Conservation (phyloP, 2,797 vertebrate genomes). For the Esox lucius region DNA sequence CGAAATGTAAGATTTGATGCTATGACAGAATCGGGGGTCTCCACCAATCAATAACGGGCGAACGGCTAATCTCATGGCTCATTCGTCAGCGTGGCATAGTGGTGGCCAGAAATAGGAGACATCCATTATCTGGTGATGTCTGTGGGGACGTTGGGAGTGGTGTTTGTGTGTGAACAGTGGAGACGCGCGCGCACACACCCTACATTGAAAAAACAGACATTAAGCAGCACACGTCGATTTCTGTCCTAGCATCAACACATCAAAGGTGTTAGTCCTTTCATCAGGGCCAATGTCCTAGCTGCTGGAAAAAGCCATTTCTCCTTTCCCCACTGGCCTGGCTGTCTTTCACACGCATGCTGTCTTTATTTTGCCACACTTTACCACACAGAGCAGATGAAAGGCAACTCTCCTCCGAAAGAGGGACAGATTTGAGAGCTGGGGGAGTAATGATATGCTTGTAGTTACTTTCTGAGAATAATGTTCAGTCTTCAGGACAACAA, state of each 20-base stretch:
- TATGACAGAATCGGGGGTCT: not conserved
- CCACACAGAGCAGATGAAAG: not conserved
- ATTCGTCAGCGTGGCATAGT: not conserved
- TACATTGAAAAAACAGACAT: conserved; percentile 16
- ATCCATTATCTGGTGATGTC: not conserved
- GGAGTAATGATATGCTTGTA: not conserved
- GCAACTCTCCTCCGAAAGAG: not conserved
- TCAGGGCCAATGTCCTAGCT: not conserved
- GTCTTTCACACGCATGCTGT: not conserved
- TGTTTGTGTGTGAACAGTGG: not conserved
- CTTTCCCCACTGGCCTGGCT: not conserved
- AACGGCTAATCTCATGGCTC: not conserved
- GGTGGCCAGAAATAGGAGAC: not conserved
- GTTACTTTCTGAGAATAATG: not conserved
- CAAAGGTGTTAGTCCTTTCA: conserved; percentile 2
- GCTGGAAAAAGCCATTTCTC: not conserved
- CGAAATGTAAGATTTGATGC: not conserved
- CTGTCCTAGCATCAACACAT: not conserved
- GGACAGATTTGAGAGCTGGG: not conserved
- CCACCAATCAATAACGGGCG: not conserved
- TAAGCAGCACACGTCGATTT: conserved; percentile 3
- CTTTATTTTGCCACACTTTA: not conserved
- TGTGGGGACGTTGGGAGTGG: not conserved
- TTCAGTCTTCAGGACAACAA: not conserved
- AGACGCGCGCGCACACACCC: not conserved